Base-by-base conservation (phyloP, 2,797 vertebrate genomes). In the Sebastes matsubarae region DNA sequence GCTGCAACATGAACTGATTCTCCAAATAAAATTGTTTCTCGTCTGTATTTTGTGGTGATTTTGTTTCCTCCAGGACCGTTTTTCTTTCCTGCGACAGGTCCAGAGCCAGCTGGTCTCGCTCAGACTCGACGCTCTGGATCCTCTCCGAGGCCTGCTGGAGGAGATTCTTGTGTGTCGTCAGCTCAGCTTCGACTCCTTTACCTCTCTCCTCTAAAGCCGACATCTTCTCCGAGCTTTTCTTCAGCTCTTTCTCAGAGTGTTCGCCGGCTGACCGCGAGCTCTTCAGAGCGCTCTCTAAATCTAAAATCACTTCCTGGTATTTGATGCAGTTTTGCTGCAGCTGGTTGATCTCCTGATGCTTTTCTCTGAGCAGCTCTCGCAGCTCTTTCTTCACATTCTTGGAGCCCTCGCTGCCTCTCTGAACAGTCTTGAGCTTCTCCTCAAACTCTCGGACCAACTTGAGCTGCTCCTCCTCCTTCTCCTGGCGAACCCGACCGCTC, bases 281-380 rank as follows among this genome's bases (percentile, higher is more conserved):
- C 85, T 97, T 97, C 65, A 96, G 68, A 69, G 95, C 91, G 29
- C 91, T 94, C 85, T 98, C 97, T 24, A 98, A 85, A 72, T 97
- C 95, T 55, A 97, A 89, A 71, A 98, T 96, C 68, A 97, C 55
- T 64, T 97, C 97, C 82, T 98, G 97, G 88, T 97, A 97, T 84
- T 87, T 94, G 27, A 98, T 96, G 63, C 97, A 97, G 95, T 97
- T 96, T 9, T 96, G 96, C 20, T 98, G 97, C 66, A 98, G 92
- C 32, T 96, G 96, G 68, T 92, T 97, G 58, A 97, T 96, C 92
- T 98, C 97, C 73, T 95, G 97, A 55, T 98, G 97, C 60, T 98
- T 98, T 76, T 98, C 97, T 80, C 94, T 97, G 4, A 98, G 93
- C 5, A 98, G 95, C 72, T 97, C 97, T 64, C 96, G 96, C 61